Evolutionary conservation across 2,888 invertebrate species (phyloP).

Genomic region (Himalopsyche tibetana): DNA sequence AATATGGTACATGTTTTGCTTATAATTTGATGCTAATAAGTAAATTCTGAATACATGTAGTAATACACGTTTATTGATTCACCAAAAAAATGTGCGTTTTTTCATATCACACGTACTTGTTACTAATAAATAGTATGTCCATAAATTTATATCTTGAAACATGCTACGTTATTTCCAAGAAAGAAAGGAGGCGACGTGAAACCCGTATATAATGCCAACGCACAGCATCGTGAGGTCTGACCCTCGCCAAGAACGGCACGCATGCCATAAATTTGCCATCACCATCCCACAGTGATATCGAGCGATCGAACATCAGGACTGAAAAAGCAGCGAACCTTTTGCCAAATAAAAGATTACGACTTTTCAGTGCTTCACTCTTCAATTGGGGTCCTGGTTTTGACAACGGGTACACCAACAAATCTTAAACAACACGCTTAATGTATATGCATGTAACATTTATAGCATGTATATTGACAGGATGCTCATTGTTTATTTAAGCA

Average conservation of each 20-base stretch:
- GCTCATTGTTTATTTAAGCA: no score
- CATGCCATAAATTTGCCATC: constrained; percentile 5
- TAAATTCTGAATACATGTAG: neutral
- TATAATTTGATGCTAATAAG: no score
- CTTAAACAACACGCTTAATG: neutral
- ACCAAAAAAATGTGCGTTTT: neutral
- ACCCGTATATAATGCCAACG: constrained; percentile 22
- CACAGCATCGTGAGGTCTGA: constrained; percentile 34
- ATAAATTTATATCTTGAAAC: constrained; percentile 34
- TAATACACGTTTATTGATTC: neutral
- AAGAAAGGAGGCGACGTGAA: constrained; percentile 29
- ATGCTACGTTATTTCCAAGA: constrained; percentile 31
- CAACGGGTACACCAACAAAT: neutral
- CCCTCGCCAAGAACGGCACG: constrained; percentile 16
- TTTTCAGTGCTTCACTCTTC: constrained; percentile 34
- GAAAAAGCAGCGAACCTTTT: constrained; percentile 45
- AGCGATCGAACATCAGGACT: constrained; percentile 50
- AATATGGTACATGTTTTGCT: no score
- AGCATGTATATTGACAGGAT: no score
- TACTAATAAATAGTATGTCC: neutral
- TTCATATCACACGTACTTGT: constrained; percentile 21
- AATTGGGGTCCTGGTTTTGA: constrained; percentile 5
- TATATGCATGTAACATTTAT: neutral
- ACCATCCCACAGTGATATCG: constrained; percentile 22
- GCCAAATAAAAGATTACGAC: constrained; percentile 57